Base-by-base conservation (phyloP, 2,888 invertebrate genomes). In the Drosophila anceps region DNA sequence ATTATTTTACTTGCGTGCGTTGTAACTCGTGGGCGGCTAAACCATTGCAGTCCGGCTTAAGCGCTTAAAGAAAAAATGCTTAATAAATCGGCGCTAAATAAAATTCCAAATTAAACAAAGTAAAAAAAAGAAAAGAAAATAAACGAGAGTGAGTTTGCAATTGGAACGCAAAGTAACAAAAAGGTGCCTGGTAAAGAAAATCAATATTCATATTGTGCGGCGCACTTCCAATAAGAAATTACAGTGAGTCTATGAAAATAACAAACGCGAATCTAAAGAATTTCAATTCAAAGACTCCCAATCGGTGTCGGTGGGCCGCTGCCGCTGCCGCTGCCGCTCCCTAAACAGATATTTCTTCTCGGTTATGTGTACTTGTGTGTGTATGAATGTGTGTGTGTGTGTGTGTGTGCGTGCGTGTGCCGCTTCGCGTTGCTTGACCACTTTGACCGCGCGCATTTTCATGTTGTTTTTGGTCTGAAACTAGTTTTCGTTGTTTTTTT, bases 391-490 rank as follows among this genome's bases (percentile, higher is more conserved):
- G 13, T 12, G 7, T 15, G 13, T 1, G n/a, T 6, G 18, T 54
- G 37, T 41, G 50, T 55, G 43, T 44, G 8, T 44, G n/a, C 27
- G 64, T 62, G 71, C 44, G 55, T 73, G 76, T 76, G 76, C 74
- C 74, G 79, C 70, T 63, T 73, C 69, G 84, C 90, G 89, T 91
- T 84, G 90, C 84, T 90, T 90, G 84, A 90, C 88, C 82, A 89
- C 91, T 87, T 91, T 85, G 73, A 76, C 77, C 88, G 81, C 88
- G 90, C 91, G 87, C 75, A 81, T 84, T 83, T 88, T 84, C 44
- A 57, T 81, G 67, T 78, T 78, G 64, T 69, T 73, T 79, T 72
- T 76, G 54, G 59, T 62, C 65, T 62, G 39, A 88, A 86, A 90
- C 86, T 74, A 78, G 76, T 85, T 88, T 84, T 75, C 20, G 41